Evolutionary conservation across 1,140 invertebrate species (phyloP).

Genomic region (Phocides pigmalion): DNA sequence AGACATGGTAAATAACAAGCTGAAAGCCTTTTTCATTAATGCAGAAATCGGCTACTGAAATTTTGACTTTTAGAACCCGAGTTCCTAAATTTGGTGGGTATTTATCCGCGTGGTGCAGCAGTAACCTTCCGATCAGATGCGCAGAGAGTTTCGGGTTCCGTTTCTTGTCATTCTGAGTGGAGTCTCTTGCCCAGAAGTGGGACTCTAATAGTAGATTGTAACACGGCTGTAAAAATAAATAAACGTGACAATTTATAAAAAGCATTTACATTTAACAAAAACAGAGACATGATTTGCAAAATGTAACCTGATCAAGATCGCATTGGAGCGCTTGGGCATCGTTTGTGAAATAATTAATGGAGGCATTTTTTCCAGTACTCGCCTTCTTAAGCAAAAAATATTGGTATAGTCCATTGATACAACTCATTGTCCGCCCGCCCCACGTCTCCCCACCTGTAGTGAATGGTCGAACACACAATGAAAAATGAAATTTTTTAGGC

Average conservation of each 20-base stretch:
- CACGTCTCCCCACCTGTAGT: constrained; percentile 70
- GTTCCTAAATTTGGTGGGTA: no score
- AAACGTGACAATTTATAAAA: neutral
- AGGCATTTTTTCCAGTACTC: constrained; percentile 44
- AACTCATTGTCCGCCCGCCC: constrained; percentile 71
- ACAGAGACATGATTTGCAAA: constrained; percentile 26
- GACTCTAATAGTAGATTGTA: no score
- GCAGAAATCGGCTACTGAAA: no score
- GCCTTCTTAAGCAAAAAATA: constrained; percentile 58
- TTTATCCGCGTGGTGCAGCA: no score
- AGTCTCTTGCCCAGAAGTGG: no score
- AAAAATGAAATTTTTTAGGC: constrained; percentile 70
- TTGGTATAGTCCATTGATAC: constrained; percentile 74
- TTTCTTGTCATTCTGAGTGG: no score
- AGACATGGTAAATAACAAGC: no score
- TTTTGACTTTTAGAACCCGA: no score
- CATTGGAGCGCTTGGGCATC: constrained; percentile 27
- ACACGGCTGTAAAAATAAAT: no score
- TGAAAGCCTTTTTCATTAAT: no score
- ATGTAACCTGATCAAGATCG: constrained; percentile 23
- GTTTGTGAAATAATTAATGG: constrained; percentile 60
- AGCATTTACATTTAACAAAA: constrained; percentile 14
- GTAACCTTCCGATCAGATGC: no score
- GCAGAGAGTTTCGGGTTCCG: no score
- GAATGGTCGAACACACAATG: constrained; percentile 73